Evolutionary conservation across 2,797 vertebrate species (phyloP).

Genomic region (Sebastes steindachneri): DNA sequence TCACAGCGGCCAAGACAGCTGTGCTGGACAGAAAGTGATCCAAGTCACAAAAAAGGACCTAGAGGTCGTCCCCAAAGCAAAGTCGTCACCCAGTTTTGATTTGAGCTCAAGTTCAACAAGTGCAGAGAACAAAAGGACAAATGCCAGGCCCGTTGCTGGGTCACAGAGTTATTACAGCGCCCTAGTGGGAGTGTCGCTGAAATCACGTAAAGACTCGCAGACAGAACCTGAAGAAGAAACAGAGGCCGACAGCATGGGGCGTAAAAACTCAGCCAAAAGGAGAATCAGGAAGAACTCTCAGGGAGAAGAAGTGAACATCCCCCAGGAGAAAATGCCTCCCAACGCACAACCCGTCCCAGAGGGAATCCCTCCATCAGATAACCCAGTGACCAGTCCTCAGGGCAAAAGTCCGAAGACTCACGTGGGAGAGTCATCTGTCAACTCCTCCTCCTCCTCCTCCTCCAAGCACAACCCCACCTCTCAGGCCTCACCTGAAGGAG

Average conservation of each 20-base stretch:
- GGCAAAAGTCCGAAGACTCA: slow-evolving; percentile 50
- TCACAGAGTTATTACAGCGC: slow-evolving; percentile 37
- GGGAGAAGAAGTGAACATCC: slow-evolving; percentile 54
- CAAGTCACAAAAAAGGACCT: slow-evolving; percentile 55
- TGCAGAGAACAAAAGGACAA: slow-evolving; percentile 31
- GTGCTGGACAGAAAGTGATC: slow-evolving; percentile 52
- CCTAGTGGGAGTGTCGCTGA: slow-evolving; percentile 56
- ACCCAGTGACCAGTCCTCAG: slow-evolving; percentile 22
- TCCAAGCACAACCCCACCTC: slow-evolving; percentile 34
- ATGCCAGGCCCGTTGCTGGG: slow-evolving; percentile 18
- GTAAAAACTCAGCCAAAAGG: slow-evolving; percentile 70
- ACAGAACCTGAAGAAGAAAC: slow-evolving; percentile 41
- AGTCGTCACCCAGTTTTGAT: slow-evolving; percentile 32
- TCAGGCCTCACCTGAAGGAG: slow-evolving; percentile 61
- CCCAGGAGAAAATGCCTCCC: slow-evolving; percentile 43
- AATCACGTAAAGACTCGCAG: slow-evolving; percentile 48
- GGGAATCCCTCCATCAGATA: slow-evolving; percentile 40
- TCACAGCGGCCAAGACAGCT: slow-evolving; percentile 16
- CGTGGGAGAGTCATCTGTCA: slow-evolving; percentile 20
- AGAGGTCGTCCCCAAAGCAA: slow-evolving; percentile 49
- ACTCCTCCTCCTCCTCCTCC: slow-evolving; percentile 60
- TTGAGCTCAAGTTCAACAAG: slow-evolving; percentile 7
- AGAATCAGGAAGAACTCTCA: slow-evolving; percentile 64
- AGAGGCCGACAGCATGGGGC: slow-evolving; percentile 71
- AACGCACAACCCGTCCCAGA: slow-evolving; percentile 20